Percentiles rank a stretch among this genome's conserved stretches.
Conservation (phyloP, 2,113 vertebrate genomes). For the Lepisosteus osseus region DNA sequence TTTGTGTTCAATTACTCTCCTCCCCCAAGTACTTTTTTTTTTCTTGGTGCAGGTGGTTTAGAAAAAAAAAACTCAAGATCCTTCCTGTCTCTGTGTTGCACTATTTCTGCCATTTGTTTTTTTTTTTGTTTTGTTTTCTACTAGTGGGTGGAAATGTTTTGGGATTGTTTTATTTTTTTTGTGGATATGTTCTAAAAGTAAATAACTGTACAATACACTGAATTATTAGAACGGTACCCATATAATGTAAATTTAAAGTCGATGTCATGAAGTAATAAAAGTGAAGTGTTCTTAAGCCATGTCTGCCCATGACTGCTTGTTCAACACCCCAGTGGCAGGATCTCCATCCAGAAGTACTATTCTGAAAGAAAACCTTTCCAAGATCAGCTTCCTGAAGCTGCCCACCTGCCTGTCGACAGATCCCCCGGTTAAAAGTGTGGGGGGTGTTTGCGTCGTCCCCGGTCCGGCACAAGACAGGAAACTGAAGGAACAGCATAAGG, state of each 20-base stretch:
- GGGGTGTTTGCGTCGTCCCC: too few relatives aligned
- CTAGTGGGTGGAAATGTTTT: conserved; percentile 64
- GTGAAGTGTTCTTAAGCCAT: conserved; percentile 87
- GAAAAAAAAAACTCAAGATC: conserved; percentile 66
- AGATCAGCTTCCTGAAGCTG: too few relatives aligned
- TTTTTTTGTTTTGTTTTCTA: conserved; percentile 66
- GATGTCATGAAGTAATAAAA: conserved; percentile 94
- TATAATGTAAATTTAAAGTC: conserved; percentile 95
- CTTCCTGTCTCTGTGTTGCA: conserved; percentile 80
- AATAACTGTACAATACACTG: conserved; percentile 92
- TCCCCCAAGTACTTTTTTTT: background rate
- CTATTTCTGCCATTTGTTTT: conserved; percentile 73
- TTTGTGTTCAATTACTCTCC: conserved; percentile 41
- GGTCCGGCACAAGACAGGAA: too few relatives aligned
- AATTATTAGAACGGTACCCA: conserved; percentile 80
- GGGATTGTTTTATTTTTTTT: conserved; percentile 50
- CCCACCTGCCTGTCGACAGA: too few relatives aligned
- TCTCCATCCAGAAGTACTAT: too few relatives aligned
- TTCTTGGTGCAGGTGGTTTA: conserved; percentile 59
- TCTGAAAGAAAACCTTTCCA: too few relatives aligned
- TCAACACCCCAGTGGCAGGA: conserved; percentile 9
- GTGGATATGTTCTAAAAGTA: conserved; percentile 71
- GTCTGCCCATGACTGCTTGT: conserved; percentile 63
- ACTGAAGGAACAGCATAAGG: too few relatives aligned
- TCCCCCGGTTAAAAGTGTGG: too few relatives aligned